A percentile compares a stretch with the other conserved stretches of the same genome.
phyloP scores from a whole-genome alignment of 2,797 vertebrate genomes.

The Loris lydekkerianus region DNA sequence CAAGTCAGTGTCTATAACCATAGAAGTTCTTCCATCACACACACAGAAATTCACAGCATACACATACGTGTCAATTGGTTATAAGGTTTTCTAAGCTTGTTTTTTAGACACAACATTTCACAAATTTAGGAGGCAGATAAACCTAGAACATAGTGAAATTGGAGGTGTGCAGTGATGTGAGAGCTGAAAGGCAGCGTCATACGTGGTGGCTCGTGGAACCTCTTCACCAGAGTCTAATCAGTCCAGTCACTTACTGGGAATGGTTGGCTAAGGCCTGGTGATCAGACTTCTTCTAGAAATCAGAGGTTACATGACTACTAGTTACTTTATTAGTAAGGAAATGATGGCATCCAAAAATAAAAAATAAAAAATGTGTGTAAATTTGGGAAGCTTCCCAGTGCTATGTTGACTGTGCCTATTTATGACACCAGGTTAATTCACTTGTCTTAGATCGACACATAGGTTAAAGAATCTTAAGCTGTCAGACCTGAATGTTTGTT shows the following conservation, averaged over 20 bases:
- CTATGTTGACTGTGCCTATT: slow-evolving; percentile 89
- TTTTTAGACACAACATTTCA: background rate
- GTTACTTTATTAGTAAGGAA: background rate
- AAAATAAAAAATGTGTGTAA: background rate
- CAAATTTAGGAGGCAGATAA: background rate
- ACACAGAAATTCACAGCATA: background rate
- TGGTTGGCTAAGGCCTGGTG: background rate
- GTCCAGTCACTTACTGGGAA: background rate
- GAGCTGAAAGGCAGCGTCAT: background rate
- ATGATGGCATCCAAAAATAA: too few relatives aligned
- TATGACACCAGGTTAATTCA: slow-evolving; percentile 86
- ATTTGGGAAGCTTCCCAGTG: background rate
- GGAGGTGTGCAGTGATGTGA: background rate
- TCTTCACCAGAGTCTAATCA: background rate
- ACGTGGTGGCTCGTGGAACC: fast-evolving
- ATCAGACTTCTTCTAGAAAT: background rate
- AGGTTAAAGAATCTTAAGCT: slow-evolving; percentile 62
- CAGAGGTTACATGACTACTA: background rate
- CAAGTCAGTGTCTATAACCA: background rate
- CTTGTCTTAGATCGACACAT: slow-evolving; percentile 59
- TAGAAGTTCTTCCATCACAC: background rate
- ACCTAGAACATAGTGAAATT: background rate
- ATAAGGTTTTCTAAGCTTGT: background rate
- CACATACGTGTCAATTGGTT: background rate
- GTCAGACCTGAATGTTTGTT: slow-evolving; percentile 79